Conservation (phyloP, 2,113 vertebrate genomes). For the Clarias magur region DNA sequence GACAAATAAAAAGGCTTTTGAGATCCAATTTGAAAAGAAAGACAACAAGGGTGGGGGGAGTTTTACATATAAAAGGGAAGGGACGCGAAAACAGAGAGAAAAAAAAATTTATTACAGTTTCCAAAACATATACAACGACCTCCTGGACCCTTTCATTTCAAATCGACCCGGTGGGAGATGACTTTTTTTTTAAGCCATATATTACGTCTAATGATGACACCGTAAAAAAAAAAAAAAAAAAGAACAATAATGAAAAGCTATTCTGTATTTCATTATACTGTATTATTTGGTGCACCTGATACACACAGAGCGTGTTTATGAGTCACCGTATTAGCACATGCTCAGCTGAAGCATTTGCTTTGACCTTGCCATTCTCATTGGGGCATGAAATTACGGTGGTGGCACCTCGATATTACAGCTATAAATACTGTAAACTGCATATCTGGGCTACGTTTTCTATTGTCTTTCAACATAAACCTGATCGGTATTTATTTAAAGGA, state of each 20-base stretch:
- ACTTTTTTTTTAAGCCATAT: constrained; percentile 95
- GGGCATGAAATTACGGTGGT: constrained; percentile 99
- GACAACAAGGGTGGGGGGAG: constrained; percentile 61
- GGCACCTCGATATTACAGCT: constrained; percentile 99
- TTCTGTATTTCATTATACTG: constrained; percentile 99
- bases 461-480: constrained; percentile 99
- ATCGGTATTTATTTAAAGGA: constrained; percentile 99
- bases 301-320: constrained; percentile 99
- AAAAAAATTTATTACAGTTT: constrained; percentile 72
- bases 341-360: constrained; percentile 99
- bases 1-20: constrained; percentile 70
- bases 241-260: constrained; percentile 99
- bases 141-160: constrained; percentile 92
- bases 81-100: constrained; percentile 63
- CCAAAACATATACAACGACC: constrained; percentile 96
- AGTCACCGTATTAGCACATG: constrained; percentile 99
- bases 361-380: constrained; percentile 99
- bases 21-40: constrained; percentile 69
- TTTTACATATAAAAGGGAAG: constrained; percentile 79
- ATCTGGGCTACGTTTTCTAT: constrained; percentile 99
- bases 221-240: constrained; percentile 79
- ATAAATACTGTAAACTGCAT: constrained; percentile 99
- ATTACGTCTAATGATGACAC: constrained; percentile 99
- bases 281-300: constrained; percentile 99
- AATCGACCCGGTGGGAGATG: constrained; percentile 96